phyloP scores from a whole-genome alignment of 2,113 vertebrate genomes.

The Tonatia bakeri region DNA sequence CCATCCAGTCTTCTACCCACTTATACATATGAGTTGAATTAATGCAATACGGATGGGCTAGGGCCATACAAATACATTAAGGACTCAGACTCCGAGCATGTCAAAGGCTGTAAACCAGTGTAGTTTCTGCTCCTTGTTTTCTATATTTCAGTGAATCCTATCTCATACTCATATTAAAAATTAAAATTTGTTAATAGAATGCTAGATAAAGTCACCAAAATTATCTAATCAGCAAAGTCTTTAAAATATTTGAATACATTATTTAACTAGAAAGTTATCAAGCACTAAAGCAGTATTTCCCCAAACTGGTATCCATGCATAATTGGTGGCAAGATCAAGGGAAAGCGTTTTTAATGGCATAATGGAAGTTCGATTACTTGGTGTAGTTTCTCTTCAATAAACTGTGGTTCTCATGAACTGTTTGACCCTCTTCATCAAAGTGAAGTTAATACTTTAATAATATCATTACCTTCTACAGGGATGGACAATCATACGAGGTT shows the following conservation, averaged over 20 bases:
- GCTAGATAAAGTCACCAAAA: background rate
- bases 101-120: background rate
- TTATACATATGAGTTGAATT: background rate
- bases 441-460: background rate
- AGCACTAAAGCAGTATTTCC: background rate
- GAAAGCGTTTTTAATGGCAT: background rate
- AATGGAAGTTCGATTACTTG: background rate
- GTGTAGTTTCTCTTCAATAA: background rate
- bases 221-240: background rate
- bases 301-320: background rate
- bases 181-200: background rate
- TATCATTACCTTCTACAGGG: background rate
- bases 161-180: background rate
- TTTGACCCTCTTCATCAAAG: background rate
- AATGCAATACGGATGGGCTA: background rate
- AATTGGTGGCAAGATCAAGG: background rate
- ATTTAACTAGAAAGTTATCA: background rate
- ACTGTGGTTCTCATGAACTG: background rate
- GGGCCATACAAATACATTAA: background rate
- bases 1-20: background rate
- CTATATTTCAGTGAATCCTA: background rate
- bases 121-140: background rate
- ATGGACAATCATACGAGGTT: background rate
- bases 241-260: background rate
- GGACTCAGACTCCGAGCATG: background rate